Conservation (phyloP, 1,140 invertebrate genomes). For the Samia ricini region DNA sequence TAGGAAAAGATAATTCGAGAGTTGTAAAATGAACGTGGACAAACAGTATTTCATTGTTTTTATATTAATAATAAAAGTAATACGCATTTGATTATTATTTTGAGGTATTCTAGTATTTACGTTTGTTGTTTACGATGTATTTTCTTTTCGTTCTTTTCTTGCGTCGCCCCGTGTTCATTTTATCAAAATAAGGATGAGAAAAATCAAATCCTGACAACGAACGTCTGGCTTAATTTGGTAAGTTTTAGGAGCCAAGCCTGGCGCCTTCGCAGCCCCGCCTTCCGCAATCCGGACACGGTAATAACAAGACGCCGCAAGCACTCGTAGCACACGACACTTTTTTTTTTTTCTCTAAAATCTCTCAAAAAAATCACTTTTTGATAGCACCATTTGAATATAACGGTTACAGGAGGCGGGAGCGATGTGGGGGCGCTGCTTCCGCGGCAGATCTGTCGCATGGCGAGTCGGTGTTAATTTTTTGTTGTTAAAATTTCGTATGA, state of each 20-base stretch:
- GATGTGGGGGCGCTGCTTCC: conserved; percentile 44
- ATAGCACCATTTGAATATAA: background rate
- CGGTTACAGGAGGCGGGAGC: conserved; percentile 58
- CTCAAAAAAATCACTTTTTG: conserved; percentile 17
- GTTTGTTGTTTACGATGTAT: conserved; percentile 35
- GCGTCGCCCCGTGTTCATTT: conserved; percentile 67
- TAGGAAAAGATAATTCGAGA: background rate
- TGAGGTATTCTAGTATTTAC: too few species aligned
- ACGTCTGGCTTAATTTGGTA: conserved; percentile 98
- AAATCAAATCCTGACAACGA: conserved; percentile 96
- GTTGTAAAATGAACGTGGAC: too few species aligned
- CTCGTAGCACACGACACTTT: conserved; percentile 13
- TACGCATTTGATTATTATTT: too few species aligned
- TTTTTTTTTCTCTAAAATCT: conserved; percentile 6
- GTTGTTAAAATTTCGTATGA: conserved; percentile 64
- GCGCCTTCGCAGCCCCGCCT: conserved; percentile 61
- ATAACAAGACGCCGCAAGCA: conserved; percentile 17
- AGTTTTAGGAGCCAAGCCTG: conserved; percentile 83
- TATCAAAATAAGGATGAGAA: conserved; percentile 85
- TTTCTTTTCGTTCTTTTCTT: conserved; percentile 74
- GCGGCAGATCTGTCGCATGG: conserved; percentile 70
- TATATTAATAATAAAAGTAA: too few species aligned
- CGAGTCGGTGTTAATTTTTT: conserved; percentile 66
- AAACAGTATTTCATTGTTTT: too few species aligned
- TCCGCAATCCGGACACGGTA: conserved; percentile 36